Conservation (phyloP, 2,113 vertebrate species). For the Emydocephalus ijimae region DNA sequence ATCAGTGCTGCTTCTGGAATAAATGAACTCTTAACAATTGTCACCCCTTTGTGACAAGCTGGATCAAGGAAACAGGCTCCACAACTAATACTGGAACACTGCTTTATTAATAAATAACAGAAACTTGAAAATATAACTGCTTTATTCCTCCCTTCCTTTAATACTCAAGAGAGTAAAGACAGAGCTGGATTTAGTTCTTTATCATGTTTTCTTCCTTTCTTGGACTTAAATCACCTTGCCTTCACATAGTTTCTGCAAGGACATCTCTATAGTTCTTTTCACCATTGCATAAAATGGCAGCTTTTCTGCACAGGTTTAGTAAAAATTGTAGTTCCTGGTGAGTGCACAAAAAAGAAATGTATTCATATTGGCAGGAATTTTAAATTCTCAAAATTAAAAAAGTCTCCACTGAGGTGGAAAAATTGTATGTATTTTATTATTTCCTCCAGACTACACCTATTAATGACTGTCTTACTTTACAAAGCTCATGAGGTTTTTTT, state of each 20-base stretch:
- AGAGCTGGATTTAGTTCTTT: background rate
- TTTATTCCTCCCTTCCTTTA: background rate
- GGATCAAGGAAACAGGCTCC: background rate
- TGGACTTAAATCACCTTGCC: background rate
- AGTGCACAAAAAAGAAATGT: background rate
- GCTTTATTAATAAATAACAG: background rate
- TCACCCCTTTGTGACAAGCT: background rate
- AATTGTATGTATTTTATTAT: background rate
- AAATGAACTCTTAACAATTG: background rate
- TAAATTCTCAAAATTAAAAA: background rate
- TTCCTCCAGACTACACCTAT: background rate
- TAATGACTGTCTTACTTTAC: slow-evolving; percentile 34
- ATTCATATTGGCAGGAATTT: background rate
- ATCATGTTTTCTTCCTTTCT: background rate
- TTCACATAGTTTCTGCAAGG: background rate
- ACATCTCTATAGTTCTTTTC: background rate
- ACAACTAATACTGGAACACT: background rate
- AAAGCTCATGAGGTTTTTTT: slow-evolving; percentile 34
- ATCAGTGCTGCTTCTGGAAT: background rate
- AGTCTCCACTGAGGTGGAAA: background rate
- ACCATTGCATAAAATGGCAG: background rate
- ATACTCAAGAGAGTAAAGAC: background rate
- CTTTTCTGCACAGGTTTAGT: background rate
- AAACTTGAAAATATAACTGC: background rate
- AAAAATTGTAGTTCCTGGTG: background rate